Conservation (phyloP, 2,888 invertebrate genomes). For the Hirtodrosophila alboralis region DNA sequence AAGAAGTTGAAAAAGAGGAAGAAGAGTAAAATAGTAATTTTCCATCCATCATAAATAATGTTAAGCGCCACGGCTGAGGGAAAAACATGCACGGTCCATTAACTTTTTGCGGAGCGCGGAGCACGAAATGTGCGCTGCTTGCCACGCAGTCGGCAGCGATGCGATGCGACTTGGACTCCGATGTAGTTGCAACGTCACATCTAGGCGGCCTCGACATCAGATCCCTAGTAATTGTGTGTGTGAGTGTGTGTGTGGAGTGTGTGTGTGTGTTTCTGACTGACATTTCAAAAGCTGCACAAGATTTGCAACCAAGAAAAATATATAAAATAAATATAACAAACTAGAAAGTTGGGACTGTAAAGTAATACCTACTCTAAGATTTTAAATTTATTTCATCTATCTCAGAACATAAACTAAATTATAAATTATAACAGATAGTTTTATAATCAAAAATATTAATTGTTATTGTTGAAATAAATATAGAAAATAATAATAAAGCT, state of each 20-base stretch:
- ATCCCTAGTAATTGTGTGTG: constrained; percentile 1
- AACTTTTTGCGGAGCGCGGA: constrained; percentile 73
- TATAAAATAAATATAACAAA: constrained; percentile 10
- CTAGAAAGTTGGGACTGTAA: too few species aligned
- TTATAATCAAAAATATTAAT: too few species aligned
- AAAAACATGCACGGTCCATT: constrained; percentile 84
- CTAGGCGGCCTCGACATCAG: constrained; percentile 55
- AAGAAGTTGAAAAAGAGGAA: too few species aligned
- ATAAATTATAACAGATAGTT: too few species aligned
- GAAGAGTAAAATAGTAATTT: constrained; percentile 66
- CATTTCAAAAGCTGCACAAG: constrained; percentile 55
- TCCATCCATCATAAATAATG: constrained; percentile 83
- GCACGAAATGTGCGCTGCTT: constrained; percentile 27
- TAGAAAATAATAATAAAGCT: too few species aligned
- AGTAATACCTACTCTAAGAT: too few species aligned
- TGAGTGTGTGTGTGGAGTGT: neutral
- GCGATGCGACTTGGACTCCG: too few species aligned
- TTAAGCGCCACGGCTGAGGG: constrained; percentile 84
- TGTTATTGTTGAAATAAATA: too few species aligned
- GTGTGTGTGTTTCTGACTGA: constrained; percentile 30
- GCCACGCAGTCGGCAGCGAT: constrained; percentile 17
- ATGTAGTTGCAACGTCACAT: constrained; percentile 42
- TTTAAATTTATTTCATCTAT: too few species aligned
- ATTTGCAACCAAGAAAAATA: constrained; percentile 27
- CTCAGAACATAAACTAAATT: too few species aligned